A percentile compares a stretch with the other conserved stretches of the same genome.
Evolutionary conservation across 2,113 vertebrate genomes (phyloP).

Genomic region (Blennius ocellaris): DNA sequence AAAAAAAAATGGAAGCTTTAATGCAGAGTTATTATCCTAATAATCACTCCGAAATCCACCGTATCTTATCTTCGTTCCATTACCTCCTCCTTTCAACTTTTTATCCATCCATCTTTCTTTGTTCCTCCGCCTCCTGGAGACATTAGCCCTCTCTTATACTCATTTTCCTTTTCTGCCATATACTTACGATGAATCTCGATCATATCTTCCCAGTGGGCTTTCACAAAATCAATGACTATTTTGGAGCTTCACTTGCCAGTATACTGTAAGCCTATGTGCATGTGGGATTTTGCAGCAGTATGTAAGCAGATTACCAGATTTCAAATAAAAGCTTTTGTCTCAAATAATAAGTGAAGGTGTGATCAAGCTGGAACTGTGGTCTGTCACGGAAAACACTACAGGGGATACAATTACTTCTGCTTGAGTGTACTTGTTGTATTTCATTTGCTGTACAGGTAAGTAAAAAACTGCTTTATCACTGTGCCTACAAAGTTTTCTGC

Average conservation of each 20-base stretch:
- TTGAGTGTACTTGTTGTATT: not conserved
- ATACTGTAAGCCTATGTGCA: constrained; percentile 28
- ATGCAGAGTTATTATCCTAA: constrained; percentile 66
- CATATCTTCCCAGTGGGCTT: constrained; percentile 62
- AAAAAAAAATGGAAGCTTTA: constrained; percentile 22
- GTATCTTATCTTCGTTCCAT: constrained; percentile 49
- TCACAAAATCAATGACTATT: constrained; percentile 79
- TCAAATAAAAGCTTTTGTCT: not conserved
- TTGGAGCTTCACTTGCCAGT: constrained; percentile 58
- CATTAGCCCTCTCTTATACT: constrained; percentile 50
- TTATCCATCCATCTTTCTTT: constrained; percentile 52
- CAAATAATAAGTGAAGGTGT: not conserved
- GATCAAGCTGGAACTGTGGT: not conserved
- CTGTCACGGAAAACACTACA: not conserved
- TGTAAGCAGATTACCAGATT: not conserved
- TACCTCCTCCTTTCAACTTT: constrained; percentile 45
- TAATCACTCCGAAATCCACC: constrained; percentile 68
- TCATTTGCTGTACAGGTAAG: not conserved
- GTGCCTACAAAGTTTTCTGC: not conserved
- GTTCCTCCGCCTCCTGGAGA: constrained; percentile 51
- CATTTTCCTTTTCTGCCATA: constrained; percentile 36
- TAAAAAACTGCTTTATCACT: not conserved
- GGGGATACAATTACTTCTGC: not conserved
- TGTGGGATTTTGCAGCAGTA: not conserved
- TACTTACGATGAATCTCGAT: constrained; percentile 68